phyloP scores from a whole-genome alignment of 2,113 vertebrate genomes.

The Piliocolobus tephrosceles region DNA sequence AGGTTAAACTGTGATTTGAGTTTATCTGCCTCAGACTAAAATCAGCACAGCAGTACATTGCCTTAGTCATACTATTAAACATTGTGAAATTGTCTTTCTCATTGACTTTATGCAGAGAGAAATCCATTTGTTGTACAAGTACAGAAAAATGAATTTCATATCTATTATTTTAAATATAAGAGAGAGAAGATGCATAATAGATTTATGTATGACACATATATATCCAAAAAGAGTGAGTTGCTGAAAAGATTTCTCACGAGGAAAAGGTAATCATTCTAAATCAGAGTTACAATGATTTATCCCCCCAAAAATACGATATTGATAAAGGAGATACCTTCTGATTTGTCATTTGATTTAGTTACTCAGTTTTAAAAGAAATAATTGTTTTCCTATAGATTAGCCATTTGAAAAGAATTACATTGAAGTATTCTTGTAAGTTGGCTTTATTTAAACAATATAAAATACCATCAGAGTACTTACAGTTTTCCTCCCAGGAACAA shows the following conservation, averaged over 20 bases:
- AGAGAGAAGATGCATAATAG: constrained; percentile 42
- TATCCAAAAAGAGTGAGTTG: constrained; percentile 46
- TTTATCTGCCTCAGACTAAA: constrained; percentile 70
- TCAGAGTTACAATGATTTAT: not conserved
- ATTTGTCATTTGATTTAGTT: constrained; percentile 13
- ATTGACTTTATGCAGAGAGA: constrained; percentile 55
- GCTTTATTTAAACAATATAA: constrained; percentile 35
- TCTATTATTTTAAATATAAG: constrained; percentile 62
- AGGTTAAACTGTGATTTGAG: constrained; percentile 68
- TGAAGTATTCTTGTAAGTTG: not conserved
- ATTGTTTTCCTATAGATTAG: not conserved
- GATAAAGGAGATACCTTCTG: not conserved
- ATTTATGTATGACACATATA: constrained; percentile 37
- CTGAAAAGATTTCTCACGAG: constrained; percentile 10
- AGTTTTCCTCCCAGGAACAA: not conserved
- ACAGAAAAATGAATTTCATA: constrained; percentile 67
- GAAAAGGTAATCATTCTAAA: not conserved
- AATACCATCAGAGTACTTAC: not conserved
- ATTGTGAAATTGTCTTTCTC: constrained; percentile 51
- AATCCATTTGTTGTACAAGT: constrained; percentile 66
- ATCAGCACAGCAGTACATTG: constrained; percentile 56
- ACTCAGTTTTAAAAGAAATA: not conserved
- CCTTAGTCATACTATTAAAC: constrained; percentile 66
- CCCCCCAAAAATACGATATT: not conserved
- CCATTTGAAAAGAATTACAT: not conserved